Conservation (phyloP, 1,140 invertebrate genomes). For the Caerostris darwini region DNA sequence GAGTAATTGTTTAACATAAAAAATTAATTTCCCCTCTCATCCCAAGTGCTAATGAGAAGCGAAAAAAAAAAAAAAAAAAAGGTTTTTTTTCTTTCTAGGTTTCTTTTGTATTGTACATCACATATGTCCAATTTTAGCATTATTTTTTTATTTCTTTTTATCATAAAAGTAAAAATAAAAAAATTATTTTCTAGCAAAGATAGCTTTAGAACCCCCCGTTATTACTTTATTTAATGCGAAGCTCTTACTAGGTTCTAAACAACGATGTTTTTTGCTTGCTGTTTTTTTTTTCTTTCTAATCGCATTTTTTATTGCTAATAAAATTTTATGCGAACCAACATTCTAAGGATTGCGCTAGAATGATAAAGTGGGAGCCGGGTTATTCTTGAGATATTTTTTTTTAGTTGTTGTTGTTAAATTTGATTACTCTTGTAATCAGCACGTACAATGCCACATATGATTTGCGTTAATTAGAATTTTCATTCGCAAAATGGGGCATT, state of each 20-base stretch:
- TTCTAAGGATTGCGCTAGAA: not conserved
- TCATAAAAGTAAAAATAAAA: not conserved
- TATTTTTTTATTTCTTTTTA: not conserved
- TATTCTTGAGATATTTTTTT: not conserved
- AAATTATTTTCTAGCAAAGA: not conserved
- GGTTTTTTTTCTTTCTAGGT: not conserved
- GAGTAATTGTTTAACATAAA: slow-evolving; percentile 29
- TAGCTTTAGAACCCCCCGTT: not conserved
- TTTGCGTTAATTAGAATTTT: slow-evolving; percentile 25
- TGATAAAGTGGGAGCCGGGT: not conserved
- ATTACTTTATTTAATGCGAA: not conserved
- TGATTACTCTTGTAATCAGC: slow-evolving; percentile 21
- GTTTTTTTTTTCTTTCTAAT: not conserved
- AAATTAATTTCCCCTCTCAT: not conserved
- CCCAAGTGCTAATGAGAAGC: no score
- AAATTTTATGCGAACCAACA: not conserved
- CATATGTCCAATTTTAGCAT: not conserved
- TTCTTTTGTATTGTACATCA: not conserved
- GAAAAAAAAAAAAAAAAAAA: not conserved
- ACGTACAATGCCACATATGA: not conserved
- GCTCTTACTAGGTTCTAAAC: not conserved
- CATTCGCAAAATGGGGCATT: not conserved
- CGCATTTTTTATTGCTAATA: slow-evolving; percentile 4
- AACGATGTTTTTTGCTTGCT: not conserved
- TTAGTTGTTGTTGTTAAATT: not conserved